Conservation (phyloP, 2,797 vertebrate species). For the Halcyon leucocephala region DNA sequence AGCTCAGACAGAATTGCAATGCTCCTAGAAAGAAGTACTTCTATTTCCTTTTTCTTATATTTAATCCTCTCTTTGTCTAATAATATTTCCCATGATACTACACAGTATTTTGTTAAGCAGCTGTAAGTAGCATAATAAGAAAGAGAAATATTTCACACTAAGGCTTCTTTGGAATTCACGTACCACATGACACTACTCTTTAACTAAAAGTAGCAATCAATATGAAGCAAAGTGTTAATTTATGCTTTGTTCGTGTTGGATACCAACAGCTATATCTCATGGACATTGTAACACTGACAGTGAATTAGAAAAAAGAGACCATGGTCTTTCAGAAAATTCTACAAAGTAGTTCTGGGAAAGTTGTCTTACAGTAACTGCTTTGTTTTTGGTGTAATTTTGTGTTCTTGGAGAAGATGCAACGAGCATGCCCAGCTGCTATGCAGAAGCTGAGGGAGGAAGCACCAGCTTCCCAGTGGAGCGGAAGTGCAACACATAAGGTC, state of each 20-base stretch:
- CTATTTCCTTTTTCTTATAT: background rate
- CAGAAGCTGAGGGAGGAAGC: background rate
- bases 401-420: background rate
- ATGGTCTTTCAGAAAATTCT: background rate
- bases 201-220: background rate
- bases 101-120: background rate
- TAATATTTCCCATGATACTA: background rate
- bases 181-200: background rate
- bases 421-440: background rate
- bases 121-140: background rate
- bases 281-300: background rate
- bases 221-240: background rate
- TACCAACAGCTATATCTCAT: background rate
- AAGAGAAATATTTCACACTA: background rate
- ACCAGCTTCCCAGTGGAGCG: fast-evolving
- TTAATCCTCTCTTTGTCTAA: background rate
- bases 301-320: background rate
- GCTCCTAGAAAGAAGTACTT: background rate
- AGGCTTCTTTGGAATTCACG: background rate
- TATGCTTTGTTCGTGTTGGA: background rate
- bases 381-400: background rate
- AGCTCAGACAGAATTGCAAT: background rate
- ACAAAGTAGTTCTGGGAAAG: background rate
- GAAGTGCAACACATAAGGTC: fast-evolving
- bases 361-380: background rate